A percentile compares a stretch with the other conserved stretches of the same genome.
Conservation (phyloP, 2,113 vertebrate genomes). For the Micronycteris hirsuta region DNA sequence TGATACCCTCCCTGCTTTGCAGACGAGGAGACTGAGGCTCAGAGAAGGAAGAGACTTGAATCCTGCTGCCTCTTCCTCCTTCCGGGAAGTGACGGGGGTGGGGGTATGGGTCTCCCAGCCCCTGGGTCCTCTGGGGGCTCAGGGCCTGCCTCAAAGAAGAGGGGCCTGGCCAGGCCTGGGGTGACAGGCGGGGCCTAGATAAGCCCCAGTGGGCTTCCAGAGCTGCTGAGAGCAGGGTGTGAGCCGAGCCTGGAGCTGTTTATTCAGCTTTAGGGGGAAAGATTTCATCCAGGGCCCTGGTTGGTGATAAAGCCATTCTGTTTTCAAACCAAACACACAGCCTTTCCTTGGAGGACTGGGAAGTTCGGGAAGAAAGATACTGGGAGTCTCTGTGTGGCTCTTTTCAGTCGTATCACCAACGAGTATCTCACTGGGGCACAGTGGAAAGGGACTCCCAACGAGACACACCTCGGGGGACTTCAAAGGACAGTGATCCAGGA, state of each 20-base stretch:
- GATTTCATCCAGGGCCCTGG: slow-evolving; percentile 19
- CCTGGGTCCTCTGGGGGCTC: not conserved
- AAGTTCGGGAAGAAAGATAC: not conserved
- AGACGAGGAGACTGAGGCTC: not conserved
- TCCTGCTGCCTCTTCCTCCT: not conserved
- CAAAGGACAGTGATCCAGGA: not conserved
- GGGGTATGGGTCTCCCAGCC: not conserved
- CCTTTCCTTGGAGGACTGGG: slow-evolving; percentile 37
- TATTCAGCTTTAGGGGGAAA: slow-evolving; percentile 43
- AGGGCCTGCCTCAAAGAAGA: not conserved
- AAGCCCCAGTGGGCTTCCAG: not conserved
- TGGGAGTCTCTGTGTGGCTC: not conserved
- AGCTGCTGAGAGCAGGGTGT: not conserved
- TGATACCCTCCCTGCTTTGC: not conserved
- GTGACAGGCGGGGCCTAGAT: slow-evolving; percentile 19
- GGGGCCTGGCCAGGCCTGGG: not conserved
- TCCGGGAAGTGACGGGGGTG: not conserved
- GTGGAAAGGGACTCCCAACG: not conserved
- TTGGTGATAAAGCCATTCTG: slow-evolving; percentile 60
- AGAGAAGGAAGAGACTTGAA: not conserved
- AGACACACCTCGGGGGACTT: not conserved
- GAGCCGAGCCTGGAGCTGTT: slow-evolving; percentile 4
- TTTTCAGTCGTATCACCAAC: not conserved
- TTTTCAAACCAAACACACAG: slow-evolving; percentile 57
- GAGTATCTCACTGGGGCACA: not conserved